Evolutionary conservation across 2,113 vertebrate genomes (phyloP).

Genomic region (Grammomys surdaster): DNA sequence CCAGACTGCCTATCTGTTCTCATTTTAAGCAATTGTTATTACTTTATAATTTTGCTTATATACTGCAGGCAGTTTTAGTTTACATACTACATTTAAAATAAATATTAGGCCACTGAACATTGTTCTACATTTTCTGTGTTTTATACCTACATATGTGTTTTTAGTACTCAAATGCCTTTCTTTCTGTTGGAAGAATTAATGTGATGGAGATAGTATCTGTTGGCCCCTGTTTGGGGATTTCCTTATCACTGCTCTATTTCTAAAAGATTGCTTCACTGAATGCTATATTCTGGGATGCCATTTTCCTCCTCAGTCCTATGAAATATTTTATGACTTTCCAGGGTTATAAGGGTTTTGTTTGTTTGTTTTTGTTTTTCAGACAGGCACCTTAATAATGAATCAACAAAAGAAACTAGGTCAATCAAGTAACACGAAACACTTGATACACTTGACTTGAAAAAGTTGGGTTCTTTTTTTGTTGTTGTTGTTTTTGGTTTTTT

Average conservation of each 20-base stretch:
- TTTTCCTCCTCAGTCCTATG: neutral
- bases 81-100: neutral
- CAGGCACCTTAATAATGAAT: neutral
- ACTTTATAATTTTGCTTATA: neutral
- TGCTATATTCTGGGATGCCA: neutral
- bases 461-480: too few relatives aligned
- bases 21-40: neutral
- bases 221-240: neutral
- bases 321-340: neutral
- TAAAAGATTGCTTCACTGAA: neutral
- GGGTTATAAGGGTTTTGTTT: neutral
- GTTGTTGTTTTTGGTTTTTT: neutral
- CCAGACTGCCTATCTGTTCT: neutral
- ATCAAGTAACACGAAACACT: neutral
- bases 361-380: neutral
- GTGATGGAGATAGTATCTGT: neutral
- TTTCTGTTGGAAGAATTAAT: neutral
- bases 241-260: neutral
- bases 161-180: neutral
- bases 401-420: neutral
- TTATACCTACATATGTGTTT: neutral
- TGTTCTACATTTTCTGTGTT: neutral
- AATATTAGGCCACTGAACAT: neutral
- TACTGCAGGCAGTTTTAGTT: neutral
- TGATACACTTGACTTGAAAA: neutral